Conservation (phyloP, 1,140 invertebrate species). For the Belonocnema kinseyi region DNA sequence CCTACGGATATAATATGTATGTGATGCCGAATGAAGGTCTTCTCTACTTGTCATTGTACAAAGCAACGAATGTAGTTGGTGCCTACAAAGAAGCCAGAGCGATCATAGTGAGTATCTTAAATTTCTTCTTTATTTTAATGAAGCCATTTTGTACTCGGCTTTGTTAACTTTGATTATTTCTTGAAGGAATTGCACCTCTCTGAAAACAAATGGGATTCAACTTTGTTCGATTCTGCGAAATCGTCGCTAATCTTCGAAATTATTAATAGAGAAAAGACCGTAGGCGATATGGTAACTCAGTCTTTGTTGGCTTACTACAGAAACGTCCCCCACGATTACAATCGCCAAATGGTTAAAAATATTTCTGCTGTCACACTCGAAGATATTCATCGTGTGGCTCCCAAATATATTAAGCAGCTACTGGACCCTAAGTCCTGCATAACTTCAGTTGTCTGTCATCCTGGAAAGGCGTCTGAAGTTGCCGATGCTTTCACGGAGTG, state of each 20-base stretch:
- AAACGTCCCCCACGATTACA: slow-evolving; percentile 81
- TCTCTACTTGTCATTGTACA: slow-evolving; percentile 83
- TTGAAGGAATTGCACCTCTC: slow-evolving; percentile 81
- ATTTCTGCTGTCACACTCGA: slow-evolving; percentile 81
- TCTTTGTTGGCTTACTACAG: slow-evolving; percentile 85
- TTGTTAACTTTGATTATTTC: not conserved
- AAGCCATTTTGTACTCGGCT: not conserved
- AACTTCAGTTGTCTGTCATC: slow-evolving; percentile 84
- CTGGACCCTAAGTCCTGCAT: slow-evolving; percentile 79
- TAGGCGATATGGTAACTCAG: slow-evolving; percentile 82
- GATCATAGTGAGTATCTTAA: slow-evolving; percentile 81
- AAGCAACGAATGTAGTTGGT: slow-evolving; percentile 84
- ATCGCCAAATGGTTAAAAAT: slow-evolving; percentile 82
- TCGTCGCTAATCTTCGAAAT: slow-evolving; percentile 91
- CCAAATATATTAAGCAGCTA: slow-evolving; percentile 82
- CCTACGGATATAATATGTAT: slow-evolving; percentile 85
- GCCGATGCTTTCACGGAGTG: slow-evolving; percentile 81
- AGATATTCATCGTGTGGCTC: slow-evolving; percentile 81
- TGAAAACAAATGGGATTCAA: slow-evolving; percentile 81
- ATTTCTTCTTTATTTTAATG: not conserved
- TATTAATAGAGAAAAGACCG: slow-evolving; percentile 86
- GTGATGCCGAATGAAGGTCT: slow-evolving; percentile 81
- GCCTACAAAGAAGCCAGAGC: slow-evolving; percentile 86
- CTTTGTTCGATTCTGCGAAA: slow-evolving; percentile 87
- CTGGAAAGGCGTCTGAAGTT: slow-evolving; percentile 84